A percentile compares a stretch with the other conserved stretches of the same genome.
phyloP scores from a whole-genome alignment of 2,888 invertebrate genomes.

The Drosophila silvestris region DNA sequence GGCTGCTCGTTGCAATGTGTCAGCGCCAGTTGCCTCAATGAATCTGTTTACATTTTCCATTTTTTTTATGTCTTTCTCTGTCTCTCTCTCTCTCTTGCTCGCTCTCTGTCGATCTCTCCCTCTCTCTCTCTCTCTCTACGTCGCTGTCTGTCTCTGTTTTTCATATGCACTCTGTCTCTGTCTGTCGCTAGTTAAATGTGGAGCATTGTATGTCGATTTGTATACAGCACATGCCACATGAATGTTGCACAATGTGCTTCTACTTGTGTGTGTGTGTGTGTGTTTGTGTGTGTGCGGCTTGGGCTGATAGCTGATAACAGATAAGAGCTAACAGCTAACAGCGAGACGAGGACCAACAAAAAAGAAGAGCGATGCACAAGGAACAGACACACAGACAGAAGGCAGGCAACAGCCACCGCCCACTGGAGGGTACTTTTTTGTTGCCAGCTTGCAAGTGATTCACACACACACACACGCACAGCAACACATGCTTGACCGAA shows the following conservation, averaged over 20 bases:
- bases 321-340: slow-evolving; percentile 34
- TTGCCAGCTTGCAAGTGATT: slow-evolving; percentile 52
- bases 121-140: neutral
- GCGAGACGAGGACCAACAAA: slow-evolving; percentile 28
- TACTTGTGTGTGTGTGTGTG: slow-evolving; percentile 1
- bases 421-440: slow-evolving; percentile 38
- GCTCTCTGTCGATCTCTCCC: neutral
- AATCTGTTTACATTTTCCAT: slow-evolving; percentile 75
- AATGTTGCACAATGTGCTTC: slow-evolving; percentile 41
- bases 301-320: slow-evolving; percentile 71
- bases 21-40: slow-evolving; percentile 75
- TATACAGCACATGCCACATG: slow-evolving; percentile 47
- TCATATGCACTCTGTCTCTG: neutral
- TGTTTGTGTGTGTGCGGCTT: slow-evolving; percentile 33
- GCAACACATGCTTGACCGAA: slow-evolving; percentile 48
- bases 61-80: slow-evolving; percentile 45
- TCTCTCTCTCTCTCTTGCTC: slow-evolving; percentile 12
- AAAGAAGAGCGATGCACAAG: slow-evolving; percentile 2
- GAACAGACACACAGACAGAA: slow-evolving; percentile 4
- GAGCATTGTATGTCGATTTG: slow-evolving; percentile 29
- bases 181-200: neutral
- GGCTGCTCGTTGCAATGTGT: slow-evolving; percentile 59
- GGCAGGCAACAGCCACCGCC: slow-evolving; percentile 53
- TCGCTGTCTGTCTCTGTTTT: neutral
- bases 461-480: slow-evolving; percentile 15